A percentile compares a stretch with the other conserved stretches of the same genome.
Evolutionary conservation across 2,888 invertebrate genomes (phyloP).

Genomic region (Cecidostiba fungosa): DNA sequence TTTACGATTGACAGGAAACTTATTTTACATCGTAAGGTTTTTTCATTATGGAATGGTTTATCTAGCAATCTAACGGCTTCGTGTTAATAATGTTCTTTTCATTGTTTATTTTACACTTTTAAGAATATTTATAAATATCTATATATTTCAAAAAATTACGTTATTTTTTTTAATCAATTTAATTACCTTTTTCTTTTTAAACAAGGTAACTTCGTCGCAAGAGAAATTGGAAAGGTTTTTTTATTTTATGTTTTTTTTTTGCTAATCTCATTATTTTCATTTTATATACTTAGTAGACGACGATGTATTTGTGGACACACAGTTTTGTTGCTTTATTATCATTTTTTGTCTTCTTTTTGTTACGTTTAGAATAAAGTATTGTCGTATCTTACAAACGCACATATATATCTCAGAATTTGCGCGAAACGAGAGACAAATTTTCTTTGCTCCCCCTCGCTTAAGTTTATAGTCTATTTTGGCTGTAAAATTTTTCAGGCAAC

Average conservation of each 20-base stretch:
- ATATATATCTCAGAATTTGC: conserved; percentile 45
- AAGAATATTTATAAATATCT: conserved; percentile 53
- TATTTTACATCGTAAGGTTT: conserved; percentile 58
- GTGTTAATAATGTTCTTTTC: conserved; percentile 49
- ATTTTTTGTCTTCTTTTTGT: conserved; percentile 41
- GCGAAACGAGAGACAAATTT: conserved; percentile 26
- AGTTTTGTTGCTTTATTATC: conserved; percentile 47
- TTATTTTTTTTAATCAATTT: conserved; percentile 43
- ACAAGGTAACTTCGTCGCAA: conserved; percentile 59
- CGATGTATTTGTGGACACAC: conserved; percentile 55
- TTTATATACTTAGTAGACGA: conserved; percentile 56
- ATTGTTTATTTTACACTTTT: conserved; percentile 58
- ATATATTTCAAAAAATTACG: conserved; percentile 58
- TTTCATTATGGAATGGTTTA: conserved; percentile 62
- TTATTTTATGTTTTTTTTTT: conserved; percentile 7
- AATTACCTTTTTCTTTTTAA: conserved; percentile 43
- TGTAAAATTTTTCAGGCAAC: conserved; percentile 51
- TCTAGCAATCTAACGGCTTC: conserved; percentile 63
- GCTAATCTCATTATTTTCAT: conserved; percentile 58
- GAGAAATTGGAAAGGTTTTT: conserved; percentile 54
- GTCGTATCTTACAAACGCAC: conserved; percentile 62
- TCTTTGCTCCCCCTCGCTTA: conserved; percentile 26
- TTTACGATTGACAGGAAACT: conserved; percentile 59
- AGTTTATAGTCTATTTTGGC: conserved; percentile 49
- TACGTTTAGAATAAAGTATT: conserved; percentile 61